Conservation (phyloP, 2,113 vertebrate genomes). For the Crotophaga sulcirostris region DNA sequence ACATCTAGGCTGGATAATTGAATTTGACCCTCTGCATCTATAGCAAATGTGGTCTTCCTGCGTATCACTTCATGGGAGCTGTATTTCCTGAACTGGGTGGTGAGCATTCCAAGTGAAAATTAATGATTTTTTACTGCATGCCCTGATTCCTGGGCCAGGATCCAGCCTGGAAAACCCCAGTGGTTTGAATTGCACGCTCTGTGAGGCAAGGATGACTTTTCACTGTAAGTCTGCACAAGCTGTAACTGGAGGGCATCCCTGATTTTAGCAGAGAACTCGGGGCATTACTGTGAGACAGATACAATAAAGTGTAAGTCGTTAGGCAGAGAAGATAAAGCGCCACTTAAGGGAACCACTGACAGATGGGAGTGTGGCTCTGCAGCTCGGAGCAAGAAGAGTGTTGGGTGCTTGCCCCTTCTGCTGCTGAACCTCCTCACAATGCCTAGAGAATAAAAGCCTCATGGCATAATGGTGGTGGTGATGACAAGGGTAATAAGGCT, state of each 20-base stretch:
- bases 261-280: background rate
- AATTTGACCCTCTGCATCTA: background rate
- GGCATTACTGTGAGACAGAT: slow-evolving; percentile 1
- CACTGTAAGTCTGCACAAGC: background rate
- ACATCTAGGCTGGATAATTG: background rate
- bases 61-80: background rate
- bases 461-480: slow-evolving; percentile 61
- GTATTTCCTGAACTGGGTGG: background rate
- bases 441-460: slow-evolving; percentile 59
- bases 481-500: slow-evolving; percentile 77
- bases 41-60: background rate
- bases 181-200: background rate
- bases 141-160: background rate
- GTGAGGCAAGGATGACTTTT: background rate
- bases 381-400: background rate
- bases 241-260: background rate
- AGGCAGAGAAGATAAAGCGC: slow-evolving; percentile 40
- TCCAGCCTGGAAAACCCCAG: background rate
- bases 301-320: slow-evolving; percentile 3
- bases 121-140: background rate
- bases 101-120: background rate
- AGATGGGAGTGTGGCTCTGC: slow-evolving; percentile 13
- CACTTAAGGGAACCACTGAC: slow-evolving; percentile 56
- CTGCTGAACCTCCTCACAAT: background rate
- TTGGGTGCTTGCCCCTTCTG: slow-evolving; percentile 25